Conservation (phyloP, 2,888 invertebrate genomes). For the Trichogramma dendrolimi region DNA sequence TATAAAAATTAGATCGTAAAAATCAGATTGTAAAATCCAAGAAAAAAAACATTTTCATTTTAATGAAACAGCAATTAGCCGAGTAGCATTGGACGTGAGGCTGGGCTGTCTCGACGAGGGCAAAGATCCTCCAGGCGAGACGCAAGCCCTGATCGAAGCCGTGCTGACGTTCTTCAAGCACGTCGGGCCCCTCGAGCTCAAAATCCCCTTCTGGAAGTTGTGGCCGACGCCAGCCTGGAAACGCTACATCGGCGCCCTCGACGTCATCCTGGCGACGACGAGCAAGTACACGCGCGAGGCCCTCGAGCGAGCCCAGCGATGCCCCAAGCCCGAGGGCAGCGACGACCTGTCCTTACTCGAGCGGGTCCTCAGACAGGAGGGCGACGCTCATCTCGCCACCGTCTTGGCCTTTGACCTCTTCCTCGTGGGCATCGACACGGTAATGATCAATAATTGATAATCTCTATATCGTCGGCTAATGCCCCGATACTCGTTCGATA, state of each 20-base stretch:
- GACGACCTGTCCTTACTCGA: conserved; percentile 62
- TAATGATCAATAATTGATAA: conserved; percentile 49
- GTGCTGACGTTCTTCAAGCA: conserved; percentile 65
- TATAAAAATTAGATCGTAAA: no score
- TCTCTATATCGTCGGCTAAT: no score
- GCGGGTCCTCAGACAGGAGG: conserved; percentile 59
- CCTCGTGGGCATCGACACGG: conserved; percentile 76
- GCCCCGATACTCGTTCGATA: no score
- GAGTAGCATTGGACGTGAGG: conserved; percentile 64
- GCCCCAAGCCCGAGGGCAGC: conserved; percentile 41
- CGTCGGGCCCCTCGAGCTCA: conserved; percentile 63
- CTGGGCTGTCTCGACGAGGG: conserved; percentile 62
- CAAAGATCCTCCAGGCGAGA: conserved; percentile 56
- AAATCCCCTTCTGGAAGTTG: conserved; percentile 66
- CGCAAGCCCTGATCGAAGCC: conserved; percentile 63
- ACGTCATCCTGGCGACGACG: conserved; percentile 67
- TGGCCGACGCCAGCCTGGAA: conserved; percentile 63
- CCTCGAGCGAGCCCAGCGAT: conserved; percentile 47
- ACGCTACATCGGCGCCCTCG: conserved; percentile 62
- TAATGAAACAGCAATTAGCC: conserved; percentile 57
- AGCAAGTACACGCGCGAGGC: conserved; percentile 61
- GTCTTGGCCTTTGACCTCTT: conserved; percentile 72
- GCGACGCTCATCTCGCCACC: conserved; percentile 63
- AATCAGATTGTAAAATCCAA: neutral
- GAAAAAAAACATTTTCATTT: no score